Conservation (phyloP, 2,113 vertebrate species). For the Peromyscus polionotus region DNA sequence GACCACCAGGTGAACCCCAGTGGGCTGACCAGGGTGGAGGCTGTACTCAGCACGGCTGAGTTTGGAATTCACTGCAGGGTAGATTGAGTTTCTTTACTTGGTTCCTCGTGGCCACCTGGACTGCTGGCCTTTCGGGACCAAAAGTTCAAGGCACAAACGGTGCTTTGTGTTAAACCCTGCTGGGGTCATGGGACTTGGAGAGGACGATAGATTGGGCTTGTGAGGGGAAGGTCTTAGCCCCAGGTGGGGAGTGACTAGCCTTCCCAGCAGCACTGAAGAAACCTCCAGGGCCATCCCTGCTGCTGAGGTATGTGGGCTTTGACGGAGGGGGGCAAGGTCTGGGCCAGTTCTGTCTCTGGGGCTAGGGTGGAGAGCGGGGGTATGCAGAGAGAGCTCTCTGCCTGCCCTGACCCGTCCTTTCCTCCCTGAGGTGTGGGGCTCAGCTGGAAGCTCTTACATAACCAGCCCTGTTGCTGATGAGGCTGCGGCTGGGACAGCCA, state of each 20-base stretch:
- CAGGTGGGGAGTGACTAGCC: background rate
- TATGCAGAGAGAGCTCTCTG: background rate
- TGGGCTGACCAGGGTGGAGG: background rate
- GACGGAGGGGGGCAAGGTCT: background rate
- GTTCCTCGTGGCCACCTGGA: background rate
- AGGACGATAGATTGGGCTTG: fast-evolving
- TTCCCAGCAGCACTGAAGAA: background rate
- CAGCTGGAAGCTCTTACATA: constrained; percentile 64
- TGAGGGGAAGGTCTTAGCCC: background rate
- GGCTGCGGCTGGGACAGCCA: constrained; percentile 34
- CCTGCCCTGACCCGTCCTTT: no score
- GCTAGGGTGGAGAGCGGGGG: no score
- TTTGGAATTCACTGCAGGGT: fast-evolving
- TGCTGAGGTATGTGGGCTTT: fast-evolving
- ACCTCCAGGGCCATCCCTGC: fast-evolving
- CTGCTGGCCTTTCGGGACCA: background rate
- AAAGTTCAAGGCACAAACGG: background rate
- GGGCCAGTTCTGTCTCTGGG: background rate
- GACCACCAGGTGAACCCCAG: background rate
- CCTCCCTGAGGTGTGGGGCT: no score
- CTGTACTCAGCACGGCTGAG: no score
- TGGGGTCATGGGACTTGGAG: background rate
- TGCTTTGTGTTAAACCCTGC: background rate
- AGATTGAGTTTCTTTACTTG: background rate
- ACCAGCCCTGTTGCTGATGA: constrained; percentile 23